Conservation (phyloP, 53 echinoderm and acorn worm species). For the Holothuria scabra region DNA sequence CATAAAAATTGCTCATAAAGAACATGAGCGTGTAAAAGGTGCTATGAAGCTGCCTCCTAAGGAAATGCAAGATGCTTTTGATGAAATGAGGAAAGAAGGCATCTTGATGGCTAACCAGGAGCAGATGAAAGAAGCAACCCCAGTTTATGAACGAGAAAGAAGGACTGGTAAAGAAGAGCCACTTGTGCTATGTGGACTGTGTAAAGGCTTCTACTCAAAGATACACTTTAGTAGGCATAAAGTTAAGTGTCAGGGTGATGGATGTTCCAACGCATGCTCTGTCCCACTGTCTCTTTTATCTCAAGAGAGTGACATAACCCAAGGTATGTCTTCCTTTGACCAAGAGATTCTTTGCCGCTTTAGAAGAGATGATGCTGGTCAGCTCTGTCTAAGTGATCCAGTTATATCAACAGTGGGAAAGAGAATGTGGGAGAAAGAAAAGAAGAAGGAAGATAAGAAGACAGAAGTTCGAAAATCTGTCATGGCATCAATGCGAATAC, state of each 20-base stretch:
- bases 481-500: conserved; percentile 60
- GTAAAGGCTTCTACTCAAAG: conserved; percentile 60
- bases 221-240: conserved; percentile 51
- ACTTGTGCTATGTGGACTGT: conserved; percentile 59
- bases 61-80: conserved; percentile 53
- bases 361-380: conserved; percentile 50
- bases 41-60: conserved; percentile 69
- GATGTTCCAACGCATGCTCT: conserved; percentile 51
- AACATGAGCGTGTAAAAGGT: conserved; percentile 44
- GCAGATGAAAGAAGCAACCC: conserved; percentile 40
- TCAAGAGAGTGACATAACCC: conserved; percentile 14
- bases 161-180: conserved; percentile 21
- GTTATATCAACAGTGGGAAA: conserved; percentile 61
- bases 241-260: conserved; percentile 49
- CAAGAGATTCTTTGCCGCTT: conserved; percentile 48
- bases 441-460: conserved; percentile 55
- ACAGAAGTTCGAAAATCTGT: conserved; percentile 67
- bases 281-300: conserved; percentile 48
- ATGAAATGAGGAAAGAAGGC: conserved; percentile 53
- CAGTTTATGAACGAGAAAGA: conserved; percentile 52
- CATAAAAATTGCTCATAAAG: conserved; percentile 58
- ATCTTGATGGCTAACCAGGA: conserved; percentile 45
- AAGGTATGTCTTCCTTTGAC: conserved; percentile 25
- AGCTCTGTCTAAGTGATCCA: conserved; percentile 50
- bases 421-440: conserved; percentile 61